phyloP scores from a whole-genome alignment of 2,888 invertebrate genomes.

The Helicoverpa assulta region DNA sequence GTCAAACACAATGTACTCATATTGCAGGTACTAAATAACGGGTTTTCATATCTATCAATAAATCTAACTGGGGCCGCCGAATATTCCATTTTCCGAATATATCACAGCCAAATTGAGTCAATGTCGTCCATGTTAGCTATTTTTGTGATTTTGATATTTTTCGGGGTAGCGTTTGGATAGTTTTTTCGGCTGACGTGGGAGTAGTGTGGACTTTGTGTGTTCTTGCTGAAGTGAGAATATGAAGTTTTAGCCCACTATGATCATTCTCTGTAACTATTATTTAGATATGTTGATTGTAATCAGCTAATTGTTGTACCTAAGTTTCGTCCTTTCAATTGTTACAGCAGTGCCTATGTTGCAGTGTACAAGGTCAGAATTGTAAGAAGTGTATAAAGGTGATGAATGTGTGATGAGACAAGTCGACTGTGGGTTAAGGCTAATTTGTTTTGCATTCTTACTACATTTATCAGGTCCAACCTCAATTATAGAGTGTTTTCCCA shows the following conservation, averaged over 20 bases:
- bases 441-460: background rate
- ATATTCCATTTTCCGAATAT: constrained; percentile 56
- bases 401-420: too few relatives aligned
- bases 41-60: constrained; percentile 49
- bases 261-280: background rate
- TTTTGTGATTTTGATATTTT: constrained; percentile 52
- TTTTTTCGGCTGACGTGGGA: constrained; percentile 37
- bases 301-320: too few relatives aligned
- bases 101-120: constrained; percentile 57
- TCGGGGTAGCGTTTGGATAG: constrained; percentile 9
- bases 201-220: constrained; percentile 20
- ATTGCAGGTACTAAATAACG: constrained; percentile 56
- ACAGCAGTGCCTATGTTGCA: too few relatives aligned
- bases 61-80: constrained; percentile 50
- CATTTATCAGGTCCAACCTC: background rate
- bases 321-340: too few relatives aligned
- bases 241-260: background rate
- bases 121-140: constrained; percentile 48
- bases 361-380: too few relatives aligned
- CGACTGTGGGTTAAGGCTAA: too few relatives aligned
- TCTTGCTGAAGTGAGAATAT: constrained; percentile 4
- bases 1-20: constrained; percentile 47
- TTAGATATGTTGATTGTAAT: too few relatives aligned
- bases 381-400: too few relatives aligned
- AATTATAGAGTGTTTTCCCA: background rate